Evolutionary conservation across 2,113 vertebrate species (phyloP).

Genomic region (Scopus umbretta): DNA sequence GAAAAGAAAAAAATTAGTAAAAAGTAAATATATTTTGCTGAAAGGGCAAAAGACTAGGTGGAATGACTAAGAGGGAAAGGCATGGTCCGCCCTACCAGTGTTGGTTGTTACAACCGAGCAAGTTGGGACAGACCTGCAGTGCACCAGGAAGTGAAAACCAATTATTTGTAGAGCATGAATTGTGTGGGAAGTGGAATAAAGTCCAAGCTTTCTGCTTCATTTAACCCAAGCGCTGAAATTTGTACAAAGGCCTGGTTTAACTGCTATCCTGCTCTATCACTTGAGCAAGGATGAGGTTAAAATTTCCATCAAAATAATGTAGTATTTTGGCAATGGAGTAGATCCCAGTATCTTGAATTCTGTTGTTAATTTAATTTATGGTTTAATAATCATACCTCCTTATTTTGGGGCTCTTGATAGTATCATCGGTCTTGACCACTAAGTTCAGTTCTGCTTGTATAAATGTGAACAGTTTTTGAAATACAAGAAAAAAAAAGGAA

Average conservation of each 20-base stretch:
- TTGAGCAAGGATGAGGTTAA: neutral
- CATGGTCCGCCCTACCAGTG: neutral
- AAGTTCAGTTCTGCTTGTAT: neutral
- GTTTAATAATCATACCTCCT: neutral
- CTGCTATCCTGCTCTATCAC: neutral
- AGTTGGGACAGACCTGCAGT: neutral
- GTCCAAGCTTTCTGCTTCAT: slow-evolving; percentile 16
- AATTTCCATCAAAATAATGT: neutral
- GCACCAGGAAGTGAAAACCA: slow-evolving; percentile 37
- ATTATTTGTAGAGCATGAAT: slow-evolving; percentile 13
- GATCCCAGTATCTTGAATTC: neutral
- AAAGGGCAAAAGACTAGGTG: neutral
- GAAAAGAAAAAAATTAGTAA: neutral
- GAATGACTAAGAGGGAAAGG: neutral
- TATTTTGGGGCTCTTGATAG: neutral
- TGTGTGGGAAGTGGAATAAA: slow-evolving; percentile 26
- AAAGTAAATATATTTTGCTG: neutral
- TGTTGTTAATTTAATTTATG: neutral
- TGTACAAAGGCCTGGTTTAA: neutral
- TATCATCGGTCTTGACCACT: neutral
- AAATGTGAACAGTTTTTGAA: rapidly evolving
- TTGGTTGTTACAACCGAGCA: neutral
- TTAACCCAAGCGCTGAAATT: neutral
- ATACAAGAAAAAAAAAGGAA: neutral
- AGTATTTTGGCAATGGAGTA: neutral